These are phyloP conservation scores for Acropternis orthonyx DNA, from an alignment of 2,797 vertebrate species.

Conservation along the genomic window DNA sequence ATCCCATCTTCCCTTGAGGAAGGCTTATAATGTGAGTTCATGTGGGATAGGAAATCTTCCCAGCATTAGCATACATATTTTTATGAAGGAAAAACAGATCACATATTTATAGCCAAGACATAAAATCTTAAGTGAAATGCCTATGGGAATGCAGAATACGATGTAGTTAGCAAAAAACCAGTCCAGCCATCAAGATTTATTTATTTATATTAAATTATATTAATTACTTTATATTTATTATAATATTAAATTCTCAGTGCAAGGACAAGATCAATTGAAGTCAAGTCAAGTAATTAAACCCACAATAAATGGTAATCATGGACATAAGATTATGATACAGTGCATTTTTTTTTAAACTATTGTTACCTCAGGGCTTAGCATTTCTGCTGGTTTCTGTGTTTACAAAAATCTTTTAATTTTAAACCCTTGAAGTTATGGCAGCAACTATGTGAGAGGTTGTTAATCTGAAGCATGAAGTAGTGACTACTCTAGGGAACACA, in stretches of 20 bases:
- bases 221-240: not conserved
- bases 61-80: not conserved
- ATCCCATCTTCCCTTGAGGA: not conserved
- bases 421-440: not conserved
- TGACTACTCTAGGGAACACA: not conserved
- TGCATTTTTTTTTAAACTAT: not conserved
- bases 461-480: not conserved
- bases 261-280: not conserved
- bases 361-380: not conserved
- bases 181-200: not conserved
- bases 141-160: not conserved
- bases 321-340: not conserved
- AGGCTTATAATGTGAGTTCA: not conserved
- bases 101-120: not conserved
- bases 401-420: not conserved
- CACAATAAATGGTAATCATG: not conserved
- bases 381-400: not conserved
- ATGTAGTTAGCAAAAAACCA: not conserved
- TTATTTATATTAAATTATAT: not conserved
- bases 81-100: not conserved
- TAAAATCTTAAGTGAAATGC: not conserved
- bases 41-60: not conserved
- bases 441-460: not conserved
- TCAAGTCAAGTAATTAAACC: not conserved
- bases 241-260: not conserved